These are phyloP conservation scores for Scarus forsteni DNA, from an alignment of 2,797 vertebrate genomes.

Conservation along the genomic window DNA sequence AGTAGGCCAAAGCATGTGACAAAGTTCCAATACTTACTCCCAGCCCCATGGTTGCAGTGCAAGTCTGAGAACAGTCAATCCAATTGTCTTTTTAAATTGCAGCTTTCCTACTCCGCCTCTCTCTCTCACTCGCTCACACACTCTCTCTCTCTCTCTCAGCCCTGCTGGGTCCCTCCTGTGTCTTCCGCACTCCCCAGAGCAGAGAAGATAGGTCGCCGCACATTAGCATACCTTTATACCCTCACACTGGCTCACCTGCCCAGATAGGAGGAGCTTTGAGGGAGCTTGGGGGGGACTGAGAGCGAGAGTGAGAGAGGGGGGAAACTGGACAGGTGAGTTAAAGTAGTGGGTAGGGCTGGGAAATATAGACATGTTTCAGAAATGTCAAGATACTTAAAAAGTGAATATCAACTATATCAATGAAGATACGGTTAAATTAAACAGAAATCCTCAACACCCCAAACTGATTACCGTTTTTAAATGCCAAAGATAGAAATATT, in stretches of 20 bases:
- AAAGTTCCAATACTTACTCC: constrained; percentile 81
- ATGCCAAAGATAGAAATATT: no score
- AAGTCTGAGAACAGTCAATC: constrained; percentile 70
- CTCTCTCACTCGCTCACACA: constrained; percentile 56
- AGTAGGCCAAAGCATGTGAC: constrained; percentile 54
- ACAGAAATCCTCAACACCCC: no score
- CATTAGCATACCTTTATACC: constrained; percentile 79
- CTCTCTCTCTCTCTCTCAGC: constrained; percentile 48
- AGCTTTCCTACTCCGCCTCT: constrained; percentile 73
- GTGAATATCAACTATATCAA: no score
- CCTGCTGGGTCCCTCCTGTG: constrained; percentile 32
- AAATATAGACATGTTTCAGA: no score
- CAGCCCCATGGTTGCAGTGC: constrained; percentile 82
- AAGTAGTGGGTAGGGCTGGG: not conserved
- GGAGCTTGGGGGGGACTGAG: not conserved
- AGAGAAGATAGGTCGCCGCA: constrained; percentile 64
- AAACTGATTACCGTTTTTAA: no score
- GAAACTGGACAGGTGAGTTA: constrained; percentile 67
- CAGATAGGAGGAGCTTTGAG: constrained; percentile 60
- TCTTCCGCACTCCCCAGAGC: constrained; percentile 66
- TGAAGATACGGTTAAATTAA: no score
- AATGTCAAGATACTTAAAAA: no score
- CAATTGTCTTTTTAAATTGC: constrained; percentile 76
- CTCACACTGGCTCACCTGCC: constrained; percentile 67
- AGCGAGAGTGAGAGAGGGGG: not conserved